Conservation (phyloP, 2,888 invertebrate species). For the Nemotelus pantherinus region DNA sequence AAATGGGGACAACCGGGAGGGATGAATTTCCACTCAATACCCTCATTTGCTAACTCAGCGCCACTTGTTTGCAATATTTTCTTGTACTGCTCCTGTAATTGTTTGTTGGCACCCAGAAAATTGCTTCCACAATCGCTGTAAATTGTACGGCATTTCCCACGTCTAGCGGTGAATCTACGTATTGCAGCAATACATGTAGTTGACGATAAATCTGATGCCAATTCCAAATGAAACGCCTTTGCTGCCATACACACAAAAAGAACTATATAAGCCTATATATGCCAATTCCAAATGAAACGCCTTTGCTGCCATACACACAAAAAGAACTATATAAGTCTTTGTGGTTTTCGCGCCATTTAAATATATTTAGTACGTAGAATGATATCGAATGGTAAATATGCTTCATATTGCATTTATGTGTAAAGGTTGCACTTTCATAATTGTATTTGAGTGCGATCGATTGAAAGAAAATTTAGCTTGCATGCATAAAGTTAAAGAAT, state of each 20-base stretch:
- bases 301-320: background rate
- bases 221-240: background rate
- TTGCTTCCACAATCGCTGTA: background rate
- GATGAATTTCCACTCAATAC: conserved; percentile 4
- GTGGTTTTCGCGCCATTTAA: conserved; percentile 42
- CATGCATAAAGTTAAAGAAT: no score
- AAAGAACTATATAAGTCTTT: background rate
- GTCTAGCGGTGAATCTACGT: background rate
- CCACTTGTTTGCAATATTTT: background rate
- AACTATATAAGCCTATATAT: background rate
- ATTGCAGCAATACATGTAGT: no score
- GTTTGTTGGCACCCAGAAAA: background rate
- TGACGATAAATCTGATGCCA: background rate
- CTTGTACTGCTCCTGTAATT: background rate
- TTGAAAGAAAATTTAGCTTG: no score
- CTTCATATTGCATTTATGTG: no score
- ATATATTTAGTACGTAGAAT: no score
- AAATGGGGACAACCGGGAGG: conserved; percentile 10
- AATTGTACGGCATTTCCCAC: background rate
- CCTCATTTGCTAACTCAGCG: background rate
- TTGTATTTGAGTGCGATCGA: no score
- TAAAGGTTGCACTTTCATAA: no score
- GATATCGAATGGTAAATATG: no score
- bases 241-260: background rate
- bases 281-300: background rate